These are phyloP conservation scores for Pandemis heparana DNA, from an alignment of 2,888 invertebrate species.

Conservation along the genomic window DNA sequence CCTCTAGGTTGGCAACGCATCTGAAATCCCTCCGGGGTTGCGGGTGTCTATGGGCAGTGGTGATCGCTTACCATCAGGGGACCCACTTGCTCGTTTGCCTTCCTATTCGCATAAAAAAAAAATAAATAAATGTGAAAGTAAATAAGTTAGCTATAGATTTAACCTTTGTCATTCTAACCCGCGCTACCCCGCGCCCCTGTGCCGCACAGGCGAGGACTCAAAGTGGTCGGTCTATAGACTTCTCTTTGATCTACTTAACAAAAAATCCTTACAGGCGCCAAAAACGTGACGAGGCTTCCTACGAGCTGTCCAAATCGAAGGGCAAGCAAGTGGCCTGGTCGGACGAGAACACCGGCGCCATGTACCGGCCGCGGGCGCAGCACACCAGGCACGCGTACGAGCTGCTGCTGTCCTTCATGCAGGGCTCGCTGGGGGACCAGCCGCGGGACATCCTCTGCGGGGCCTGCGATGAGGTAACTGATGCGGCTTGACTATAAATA, in stretches of 20 bases:
- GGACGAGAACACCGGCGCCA: conserved; percentile 97
- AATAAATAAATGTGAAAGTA: too few relatives aligned
- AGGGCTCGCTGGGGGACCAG: conserved; percentile 98
- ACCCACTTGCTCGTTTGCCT: too few relatives aligned
- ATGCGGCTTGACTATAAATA: not conserved
- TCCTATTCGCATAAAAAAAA: too few relatives aligned
- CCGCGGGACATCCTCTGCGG: conserved; percentile 98
- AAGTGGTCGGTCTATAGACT: too few relatives aligned
- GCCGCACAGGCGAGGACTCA: too few relatives aligned
- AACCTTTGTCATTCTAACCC: too few relatives aligned
- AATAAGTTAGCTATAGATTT: too few relatives aligned
- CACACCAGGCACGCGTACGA: conserved; percentile 99
- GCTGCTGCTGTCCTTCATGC: conserved; percentile 97
- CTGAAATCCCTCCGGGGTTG: too few relatives aligned
- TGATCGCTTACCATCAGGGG: too few relatives aligned
- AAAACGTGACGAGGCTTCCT: conserved; percentile 96
- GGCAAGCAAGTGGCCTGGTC: conserved; percentile 94
- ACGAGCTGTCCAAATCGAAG: conserved; percentile 96
- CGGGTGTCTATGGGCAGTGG: too few relatives aligned
- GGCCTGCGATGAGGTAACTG: conserved; percentile 98
- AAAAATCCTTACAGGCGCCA: conserved; percentile 86
- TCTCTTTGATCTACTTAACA: not conserved
- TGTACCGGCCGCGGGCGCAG: conserved; percentile 98
- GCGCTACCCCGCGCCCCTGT: too few relatives aligned
- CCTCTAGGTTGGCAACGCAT: too few relatives aligned